Evolutionary conservation across 92 coral and sea anemone species (phyloP).

Genomic region (Siderastrea radians): DNA sequence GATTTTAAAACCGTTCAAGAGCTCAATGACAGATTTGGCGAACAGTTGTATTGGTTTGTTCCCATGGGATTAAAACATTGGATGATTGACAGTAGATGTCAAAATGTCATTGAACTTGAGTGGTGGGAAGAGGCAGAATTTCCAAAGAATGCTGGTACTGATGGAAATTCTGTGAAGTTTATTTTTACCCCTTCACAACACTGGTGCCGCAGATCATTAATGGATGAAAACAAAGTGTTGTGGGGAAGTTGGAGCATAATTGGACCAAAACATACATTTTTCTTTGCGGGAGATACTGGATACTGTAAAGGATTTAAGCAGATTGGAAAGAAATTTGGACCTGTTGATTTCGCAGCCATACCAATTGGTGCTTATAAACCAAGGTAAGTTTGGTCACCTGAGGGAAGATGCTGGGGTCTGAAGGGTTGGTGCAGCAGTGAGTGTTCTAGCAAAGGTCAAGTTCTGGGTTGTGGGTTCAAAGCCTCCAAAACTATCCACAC

Average conservation of each 20-base stretch:
- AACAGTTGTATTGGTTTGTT: conserved; percentile 82
- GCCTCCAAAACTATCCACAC: too few species aligned
- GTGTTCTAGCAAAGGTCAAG: too few species aligned
- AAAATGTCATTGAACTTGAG: conserved; percentile 83
- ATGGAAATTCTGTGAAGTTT: conserved; percentile 55
- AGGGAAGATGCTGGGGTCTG: too few species aligned
- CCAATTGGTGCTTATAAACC: conserved; percentile 97
- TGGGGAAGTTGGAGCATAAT: conserved; percentile 96
- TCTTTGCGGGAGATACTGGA: conserved; percentile 94
- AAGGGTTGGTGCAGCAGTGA: too few species aligned
- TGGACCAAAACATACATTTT: conserved; percentile 78
- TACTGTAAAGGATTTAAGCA: conserved; percentile 84
- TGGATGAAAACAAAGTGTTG: conserved; percentile 86
- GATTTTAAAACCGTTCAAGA: conserved; percentile 75
- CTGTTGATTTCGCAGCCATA: conserved; percentile 92
- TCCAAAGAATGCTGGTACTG: conserved; percentile 12
- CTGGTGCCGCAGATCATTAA: conserved; percentile 87
- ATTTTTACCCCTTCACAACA: conserved; percentile 92
- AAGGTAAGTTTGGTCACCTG: conserved; percentile 55
- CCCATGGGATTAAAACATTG: conserved; percentile 87
- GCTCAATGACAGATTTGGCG: conserved; percentile 73
- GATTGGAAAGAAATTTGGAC: conserved; percentile 90
- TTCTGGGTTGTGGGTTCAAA: too few species aligned
- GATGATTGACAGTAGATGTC: conserved; percentile 78
- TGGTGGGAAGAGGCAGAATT: conserved; percentile 87